These are phyloP conservation scores for Hypercompe scribonia DNA, from an alignment of 2,888 invertebrate genomes.

Conservation along the genomic window DNA sequence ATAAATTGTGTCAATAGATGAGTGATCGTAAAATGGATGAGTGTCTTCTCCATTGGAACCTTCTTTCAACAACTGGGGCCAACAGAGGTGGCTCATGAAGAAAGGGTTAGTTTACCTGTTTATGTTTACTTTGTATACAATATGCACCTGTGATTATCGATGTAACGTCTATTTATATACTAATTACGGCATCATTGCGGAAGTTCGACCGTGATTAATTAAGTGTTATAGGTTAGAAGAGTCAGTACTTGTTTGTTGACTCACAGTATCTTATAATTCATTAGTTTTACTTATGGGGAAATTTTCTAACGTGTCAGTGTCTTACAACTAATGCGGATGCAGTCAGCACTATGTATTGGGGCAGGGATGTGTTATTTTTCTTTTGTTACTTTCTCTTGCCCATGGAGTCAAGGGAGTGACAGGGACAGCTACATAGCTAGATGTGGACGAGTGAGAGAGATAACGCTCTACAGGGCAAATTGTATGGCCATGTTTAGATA, in stretches of 20 bases:
- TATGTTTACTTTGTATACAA: slow-evolving; percentile 72
- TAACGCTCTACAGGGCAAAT: slow-evolving; percentile 69
- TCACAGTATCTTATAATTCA: slow-evolving; percentile 47
- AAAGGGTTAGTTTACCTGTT: slow-evolving; percentile 85
- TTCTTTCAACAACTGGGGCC: slow-evolving; percentile 81
- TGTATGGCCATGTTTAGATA: slow-evolving; percentile 60
- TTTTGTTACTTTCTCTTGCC: slow-evolving; percentile 86
- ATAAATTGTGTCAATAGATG: slow-evolving; percentile 80
- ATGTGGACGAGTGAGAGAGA: slow-evolving; percentile 66
- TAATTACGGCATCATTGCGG: slow-evolving; percentile 58
- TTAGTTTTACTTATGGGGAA: slow-evolving; percentile 34
- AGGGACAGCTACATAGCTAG: slow-evolving; percentile 63
- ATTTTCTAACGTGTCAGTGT: slow-evolving; percentile 37
- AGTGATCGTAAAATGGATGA: slow-evolving; percentile 84
- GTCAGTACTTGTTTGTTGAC: slow-evolving; percentile 66
- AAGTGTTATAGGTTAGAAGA: slow-evolving; percentile 71
- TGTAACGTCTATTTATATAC: slow-evolving; percentile 60
- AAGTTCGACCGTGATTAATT: slow-evolving; percentile 56
- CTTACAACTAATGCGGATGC: slow-evolving; percentile 58
- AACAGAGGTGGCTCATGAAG: slow-evolving; percentile 85
- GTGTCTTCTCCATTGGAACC: slow-evolving; percentile 79
- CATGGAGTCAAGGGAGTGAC: slow-evolving; percentile 83
- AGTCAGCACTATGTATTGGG: slow-evolving; percentile 66
- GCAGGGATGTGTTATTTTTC: slow-evolving; percentile 81
- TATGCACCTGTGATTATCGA: slow-evolving; percentile 53